Base-by-base conservation (phyloP, 2,888 invertebrate species). In the Mesorhabditis sp. region DNA sequence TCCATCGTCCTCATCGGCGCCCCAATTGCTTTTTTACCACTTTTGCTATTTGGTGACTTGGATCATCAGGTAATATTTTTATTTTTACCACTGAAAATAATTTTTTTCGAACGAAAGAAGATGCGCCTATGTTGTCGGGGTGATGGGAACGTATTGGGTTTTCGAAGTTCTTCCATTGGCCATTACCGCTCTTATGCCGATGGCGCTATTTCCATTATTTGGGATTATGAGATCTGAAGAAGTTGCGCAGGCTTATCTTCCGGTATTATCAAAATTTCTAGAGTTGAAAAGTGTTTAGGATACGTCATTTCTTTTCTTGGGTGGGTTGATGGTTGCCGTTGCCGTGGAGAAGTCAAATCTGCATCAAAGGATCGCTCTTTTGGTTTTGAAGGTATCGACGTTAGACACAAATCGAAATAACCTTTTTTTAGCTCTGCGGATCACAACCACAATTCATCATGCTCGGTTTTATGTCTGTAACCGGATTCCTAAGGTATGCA, bases 301-400 rank as follows among this genome's bases (percentile, higher is more conserved):
- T 70, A 85, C 84, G 4, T 83, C 79, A 45, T 85, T 85, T 69
- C 70, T 85, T 6, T 85, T 85, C 72, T 82, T 85, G 70, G 85
- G 85, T 43, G 85, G 85, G 41, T 72, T 85, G 41, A 83, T 85
- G 73, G 82, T 85, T 13, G 85, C 85, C 4, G 74, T 82, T 15
- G 85, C 85, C 13, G 84, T 85, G 4, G 85, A 85, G 70, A 84
- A 82, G 68, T 80, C 79, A 65, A 76, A 82, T 66, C 71, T 85
- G 1, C 85, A 85, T 69, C 76, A 80, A 4, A 76, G 85, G 66
- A 77, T 78, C n/a, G 79, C 79, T 5, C 66, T 79, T 0, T 70
- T 75, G 66, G 79, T 79, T 6, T 65, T 79, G 64, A 74, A 76
- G 65, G 68, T 28, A 28, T 28, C 28, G 28, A 28, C 28, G 28